phyloP scores from a whole-genome alignment of 2,888 invertebrate genomes.

The Himalopsyche anomala region DNA sequence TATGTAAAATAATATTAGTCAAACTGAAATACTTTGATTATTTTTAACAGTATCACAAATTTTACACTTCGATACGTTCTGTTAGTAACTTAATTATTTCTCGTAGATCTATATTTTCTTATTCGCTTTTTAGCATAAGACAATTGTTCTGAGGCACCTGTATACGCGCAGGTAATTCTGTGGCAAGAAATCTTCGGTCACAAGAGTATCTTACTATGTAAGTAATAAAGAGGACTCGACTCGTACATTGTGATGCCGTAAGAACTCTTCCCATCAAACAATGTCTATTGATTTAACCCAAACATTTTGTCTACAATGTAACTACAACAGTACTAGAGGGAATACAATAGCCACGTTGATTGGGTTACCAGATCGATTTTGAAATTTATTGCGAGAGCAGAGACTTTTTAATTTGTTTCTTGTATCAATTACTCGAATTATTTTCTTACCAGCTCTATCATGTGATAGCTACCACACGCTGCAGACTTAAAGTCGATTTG shows the following conservation, averaged over 20 bases:
- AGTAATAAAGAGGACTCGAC: slow-evolving; percentile 14
- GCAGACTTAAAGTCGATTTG: too few species aligned
- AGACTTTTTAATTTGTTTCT: too few species aligned
- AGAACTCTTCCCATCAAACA: not conserved
- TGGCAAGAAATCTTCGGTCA: not conserved
- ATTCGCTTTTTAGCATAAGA: not conserved
- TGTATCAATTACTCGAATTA: too few species aligned
- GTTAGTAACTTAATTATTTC: too few species aligned
- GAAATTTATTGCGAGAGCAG: too few species aligned
- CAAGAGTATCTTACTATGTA: not conserved
- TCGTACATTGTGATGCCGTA: not conserved
- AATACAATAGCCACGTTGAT: not conserved
- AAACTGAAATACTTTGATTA: too few species aligned
- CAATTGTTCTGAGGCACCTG: not conserved
- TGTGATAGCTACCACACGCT: too few species aligned
- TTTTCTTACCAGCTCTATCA: too few species aligned
- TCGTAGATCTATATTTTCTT: not conserved
- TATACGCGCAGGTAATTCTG: not conserved
- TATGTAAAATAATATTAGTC: too few species aligned
- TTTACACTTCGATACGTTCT: too few species aligned
- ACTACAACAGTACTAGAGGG: not conserved
- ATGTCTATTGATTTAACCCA: slow-evolving; percentile 22
- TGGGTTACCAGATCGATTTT: too few species aligned
- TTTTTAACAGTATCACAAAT: too few species aligned
- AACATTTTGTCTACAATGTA: not conserved